Conservation (phyloP, 2,888 invertebrate species). For the Nebria brevicollis region DNA sequence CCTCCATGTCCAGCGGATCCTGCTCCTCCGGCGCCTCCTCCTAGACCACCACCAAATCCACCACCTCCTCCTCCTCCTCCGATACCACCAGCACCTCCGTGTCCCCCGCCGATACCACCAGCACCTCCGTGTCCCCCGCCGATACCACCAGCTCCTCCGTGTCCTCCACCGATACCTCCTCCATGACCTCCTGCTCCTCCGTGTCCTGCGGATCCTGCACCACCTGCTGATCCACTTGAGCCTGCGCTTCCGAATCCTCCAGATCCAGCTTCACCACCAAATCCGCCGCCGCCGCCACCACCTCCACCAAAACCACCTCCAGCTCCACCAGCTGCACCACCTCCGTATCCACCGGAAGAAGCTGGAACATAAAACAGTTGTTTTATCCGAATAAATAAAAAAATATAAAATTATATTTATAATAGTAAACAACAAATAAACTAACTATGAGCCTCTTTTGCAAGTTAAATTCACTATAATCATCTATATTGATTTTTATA, state of each 20-base stretch:
- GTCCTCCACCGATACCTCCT: conserved; percentile 26
- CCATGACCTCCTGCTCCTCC: conserved; percentile 10
- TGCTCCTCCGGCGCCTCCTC: conserved; percentile 19
- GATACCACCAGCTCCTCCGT: background rate
- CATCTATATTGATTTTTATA: too few relatives aligned
- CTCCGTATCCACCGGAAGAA: background rate
- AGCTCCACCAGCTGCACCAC: conserved; percentile 23
- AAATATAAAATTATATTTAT: background rate
- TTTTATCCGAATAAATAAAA: too few relatives aligned
- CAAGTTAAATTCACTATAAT: background rate
- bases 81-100: conserved; percentile 11
- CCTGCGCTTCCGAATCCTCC: background rate
- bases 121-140: background rate
- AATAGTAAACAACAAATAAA: background rate
- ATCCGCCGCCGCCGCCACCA: conserved; percentile 13
- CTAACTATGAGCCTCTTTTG: too few relatives aligned
- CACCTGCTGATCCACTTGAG: conserved; percentile 17
- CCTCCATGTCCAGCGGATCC: conserved; percentile 13
- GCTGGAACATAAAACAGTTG: too few relatives aligned
- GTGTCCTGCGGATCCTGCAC: conserved; percentile 19
- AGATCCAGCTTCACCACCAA: conserved; percentile 30
- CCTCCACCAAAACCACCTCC: conserved; percentile 31
- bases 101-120: conserved; percentile 15
- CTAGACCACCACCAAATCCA: conserved; percentile 14
- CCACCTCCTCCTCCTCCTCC: conserved; percentile 25